Base-by-base conservation (phyloP, 2,888 invertebrate species). In the Branchinecta sandiegonensis region DNA sequence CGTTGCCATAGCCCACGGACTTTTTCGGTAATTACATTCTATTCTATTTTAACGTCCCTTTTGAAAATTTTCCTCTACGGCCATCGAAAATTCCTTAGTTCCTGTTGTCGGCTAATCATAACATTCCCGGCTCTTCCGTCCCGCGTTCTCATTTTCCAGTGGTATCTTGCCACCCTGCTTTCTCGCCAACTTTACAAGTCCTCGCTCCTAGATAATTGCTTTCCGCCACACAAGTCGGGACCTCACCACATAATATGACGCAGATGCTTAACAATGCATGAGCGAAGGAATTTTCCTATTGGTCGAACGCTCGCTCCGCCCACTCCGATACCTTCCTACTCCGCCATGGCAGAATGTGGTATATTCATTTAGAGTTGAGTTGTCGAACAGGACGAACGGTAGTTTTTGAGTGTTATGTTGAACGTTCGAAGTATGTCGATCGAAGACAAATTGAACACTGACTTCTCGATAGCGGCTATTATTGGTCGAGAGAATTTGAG, bases 211-310 rank as follows among this genome's bases (percentile, higher is more conserved):
- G 23, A 56, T 56, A 56, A 56, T 56, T 56, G 23, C 23, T 56
- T 56, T 56, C 63, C 10, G 63, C 63, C 63, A 56, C 63, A 56
- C 63, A 56, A 56, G 63, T 17, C n/a, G 63, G 23, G n/a, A 56
- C 63, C 63, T 17, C 63, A n/a, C 8, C 23, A 56, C 63, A 56
- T 56, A 56, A 56, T 56, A 56, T 23, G 23, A 56, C n/a, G 14
- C 63, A 56, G 63, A 56, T 56, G 63, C 63, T 56, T 56, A 10
- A 56, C n/a, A 56, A 17, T 10, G n/a, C n/a, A 56, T 23, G 2
- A 4, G 4, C 37, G 37, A 37, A 6, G 5, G 4, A 37, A 37
- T 37, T 8, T 56, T 56, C 63, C 23, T n/a, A 56, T 56, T 56
- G 63, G 63, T 11, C 23, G 8, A 56, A 37, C 23, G 8, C 23